phyloP scores from a whole-genome alignment of 2,888 invertebrate genomes.

The Aphelenchoides bicaudatus region DNA sequence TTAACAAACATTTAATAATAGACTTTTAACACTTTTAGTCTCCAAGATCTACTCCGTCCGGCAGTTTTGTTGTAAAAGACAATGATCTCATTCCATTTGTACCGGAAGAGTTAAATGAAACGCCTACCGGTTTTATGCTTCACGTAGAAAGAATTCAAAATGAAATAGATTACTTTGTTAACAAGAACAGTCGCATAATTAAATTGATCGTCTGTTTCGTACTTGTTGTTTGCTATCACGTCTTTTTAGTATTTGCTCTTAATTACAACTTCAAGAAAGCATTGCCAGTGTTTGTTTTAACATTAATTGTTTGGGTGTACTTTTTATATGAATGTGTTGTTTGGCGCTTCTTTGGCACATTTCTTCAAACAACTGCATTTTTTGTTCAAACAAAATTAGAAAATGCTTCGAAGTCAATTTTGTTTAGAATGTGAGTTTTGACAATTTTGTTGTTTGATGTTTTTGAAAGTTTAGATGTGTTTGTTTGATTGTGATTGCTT shows the following conservation, averaged over 20 bases:
- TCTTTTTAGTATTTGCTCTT: constrained; percentile 34
- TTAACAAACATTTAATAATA: too few relatives aligned
- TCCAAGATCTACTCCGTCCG: too few relatives aligned
- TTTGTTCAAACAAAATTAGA: not conserved
- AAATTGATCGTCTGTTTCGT: constrained; percentile 12
- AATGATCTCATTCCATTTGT: too few relatives aligned
- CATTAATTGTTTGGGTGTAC: constrained; percentile 30
- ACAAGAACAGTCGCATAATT: constrained; percentile 24
- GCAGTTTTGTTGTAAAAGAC: too few relatives aligned
- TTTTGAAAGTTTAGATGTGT: too few relatives aligned
- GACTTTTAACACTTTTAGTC: too few relatives aligned
- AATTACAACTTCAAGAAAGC: constrained; percentile 30
- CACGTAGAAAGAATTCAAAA: constrained; percentile 28
- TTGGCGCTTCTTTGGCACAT: not conserved
- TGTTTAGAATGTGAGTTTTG: too few relatives aligned
- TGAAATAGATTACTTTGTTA: constrained; percentile 21
- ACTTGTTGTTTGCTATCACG: constrained; percentile 26
- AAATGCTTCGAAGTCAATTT: not conserved
- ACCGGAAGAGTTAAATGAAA: constrained; percentile 29
- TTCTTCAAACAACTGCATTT: not conserved
- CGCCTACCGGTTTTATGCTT: constrained; percentile 27
- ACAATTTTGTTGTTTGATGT: too few relatives aligned
- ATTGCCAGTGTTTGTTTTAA: constrained; percentile 27
- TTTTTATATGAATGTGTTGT: constrained; percentile 14
- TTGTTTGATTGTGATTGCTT: constrained; percentile 29